Evolutionary conservation across 2,888 invertebrate species (phyloP).

Genomic region (Bursaphelenchus okinawaensis): DNA sequence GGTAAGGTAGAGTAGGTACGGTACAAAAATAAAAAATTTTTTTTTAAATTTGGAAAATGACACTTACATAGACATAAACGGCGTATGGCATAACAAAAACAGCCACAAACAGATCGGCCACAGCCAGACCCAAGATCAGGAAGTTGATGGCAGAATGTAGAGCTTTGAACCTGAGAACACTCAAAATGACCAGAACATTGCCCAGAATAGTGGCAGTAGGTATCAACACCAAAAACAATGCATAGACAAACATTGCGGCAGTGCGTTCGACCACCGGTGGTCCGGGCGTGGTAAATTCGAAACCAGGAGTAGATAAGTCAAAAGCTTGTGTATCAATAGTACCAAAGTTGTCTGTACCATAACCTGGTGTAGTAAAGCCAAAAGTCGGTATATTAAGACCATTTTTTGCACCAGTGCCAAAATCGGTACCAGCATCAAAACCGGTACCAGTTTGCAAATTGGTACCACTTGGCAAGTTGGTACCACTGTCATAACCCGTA

Average conservation of each 20-base stretch:
- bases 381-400: no score
- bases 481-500: no score
- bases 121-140: slow-evolving; percentile 81
- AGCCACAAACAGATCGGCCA: slow-evolving; percentile 55
- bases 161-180: slow-evolving; percentile 53
- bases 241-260: slow-evolving; percentile 29
- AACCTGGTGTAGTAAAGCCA: neutral
- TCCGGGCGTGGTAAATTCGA: neutral
- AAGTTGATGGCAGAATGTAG: slow-evolving; percentile 96
- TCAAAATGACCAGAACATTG: slow-evolving; percentile 51
- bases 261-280: neutral
- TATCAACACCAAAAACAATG: slow-evolving; percentile 37
- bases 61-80: slow-evolving; percentile 54
- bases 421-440: no score
- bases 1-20: no score
- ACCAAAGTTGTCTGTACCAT: no score
- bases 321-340: no score
- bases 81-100: slow-evolving; percentile 57
- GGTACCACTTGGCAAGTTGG: no score
- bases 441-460: no score
- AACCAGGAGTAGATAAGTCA: neutral
- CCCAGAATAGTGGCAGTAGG: slow-evolving; percentile 50
- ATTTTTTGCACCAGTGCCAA: no score
- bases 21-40: no score
- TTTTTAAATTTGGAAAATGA: neutral